Base-by-base conservation (phyloP, 2,113 vertebrate species). In the Hypocryptadius cinnamomeus region DNA sequence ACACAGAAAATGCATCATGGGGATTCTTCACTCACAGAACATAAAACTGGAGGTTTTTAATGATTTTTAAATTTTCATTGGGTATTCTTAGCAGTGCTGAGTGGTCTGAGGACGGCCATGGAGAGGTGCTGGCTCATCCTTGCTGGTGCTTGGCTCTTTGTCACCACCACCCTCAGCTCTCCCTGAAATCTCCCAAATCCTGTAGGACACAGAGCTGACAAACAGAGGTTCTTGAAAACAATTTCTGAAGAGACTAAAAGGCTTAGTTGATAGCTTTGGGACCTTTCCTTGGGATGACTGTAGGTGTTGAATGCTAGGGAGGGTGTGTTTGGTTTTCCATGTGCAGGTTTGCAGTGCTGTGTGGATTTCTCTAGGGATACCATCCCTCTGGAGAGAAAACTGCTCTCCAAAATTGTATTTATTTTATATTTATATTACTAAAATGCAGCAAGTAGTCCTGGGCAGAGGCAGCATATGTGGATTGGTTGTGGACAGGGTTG, bases 261-360 rank as follows among this genome's bases (percentile, higher is more conserved):
- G 63, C 39, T 79, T 39, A 8, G 11, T 13, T 20, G 77, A 5
- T 28, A 1, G 22, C 37, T 40, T 7, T 27, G 57, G 42, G 61
- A 8, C 31, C 5, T 82, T 79, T 69, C 47, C 53, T 53, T 48
- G 39, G 42, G 9, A 7, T 9, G 50, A 2, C 74, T 42, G 6
- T 3, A 5, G 79, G 56, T 4, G 14, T 17, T 3, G 6, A 8
- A 51, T 42, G 45, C 14, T 13, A 2, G 30, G 35, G 64, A 2
- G 1, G 40, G 24, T 0, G 0, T 33, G 53, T 28, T 40, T 8
- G 4, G 7, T 39, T 78, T 65, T 28, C 57, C 80, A 1, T 8
- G 40, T 3, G 27, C 10, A 23, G 47, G 3, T 82, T 64, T 77
- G 9, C 50, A 30, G 25, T 33, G 51, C 83, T 33, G 3, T 16